phyloP scores from a whole-genome alignment of 2,888 invertebrate genomes.

The Chymomyza procnemis region DNA sequence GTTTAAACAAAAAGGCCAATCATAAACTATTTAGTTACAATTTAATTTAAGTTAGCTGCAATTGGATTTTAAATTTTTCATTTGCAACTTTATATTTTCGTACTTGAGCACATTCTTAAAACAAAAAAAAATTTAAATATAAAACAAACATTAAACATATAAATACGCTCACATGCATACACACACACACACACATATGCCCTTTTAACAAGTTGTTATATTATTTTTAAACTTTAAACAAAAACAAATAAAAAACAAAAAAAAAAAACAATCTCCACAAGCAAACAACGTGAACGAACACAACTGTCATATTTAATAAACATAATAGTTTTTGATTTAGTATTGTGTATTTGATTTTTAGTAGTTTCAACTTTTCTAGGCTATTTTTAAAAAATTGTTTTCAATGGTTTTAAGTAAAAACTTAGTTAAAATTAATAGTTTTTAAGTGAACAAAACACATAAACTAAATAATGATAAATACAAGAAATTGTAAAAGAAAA shows the following conservation, averaged over 20 bases:
- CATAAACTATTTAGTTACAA: constrained; percentile 8
- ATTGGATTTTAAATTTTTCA: constrained; percentile 42
- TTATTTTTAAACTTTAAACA: constrained; percentile 32
- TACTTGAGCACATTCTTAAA: constrained; percentile 60
- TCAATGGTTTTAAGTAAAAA: constrained; percentile 65
- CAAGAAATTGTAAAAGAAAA: constrained; percentile 43
- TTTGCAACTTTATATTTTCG: constrained; percentile 6
- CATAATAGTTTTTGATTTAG: constrained; percentile 11
- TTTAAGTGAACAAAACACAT: constrained; percentile 48
- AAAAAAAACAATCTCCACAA: constrained; percentile 39
- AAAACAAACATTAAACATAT: too few species aligned
- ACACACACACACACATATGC: background rate
- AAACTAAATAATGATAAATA: constrained; percentile 49
- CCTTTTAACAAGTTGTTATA: constrained; percentile 53
- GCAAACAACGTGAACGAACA: constrained; percentile 66
- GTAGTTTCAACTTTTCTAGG: constrained; percentile 69
- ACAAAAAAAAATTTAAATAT: background rate
- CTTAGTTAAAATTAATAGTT: constrained; percentile 68
- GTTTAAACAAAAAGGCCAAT: constrained; percentile 9
- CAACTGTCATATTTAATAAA: constrained; percentile 66
- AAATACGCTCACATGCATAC: background rate
- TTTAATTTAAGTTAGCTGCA: constrained; percentile 63
- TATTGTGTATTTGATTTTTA: constrained; percentile 57
- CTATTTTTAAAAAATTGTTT: constrained; percentile 68
- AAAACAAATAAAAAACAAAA: constrained; percentile 19